Percentiles rank a stretch among this genome's conserved stretches.
Conservation (phyloP, 2,888 invertebrate genomes). For the Perdita meconis region DNA sequence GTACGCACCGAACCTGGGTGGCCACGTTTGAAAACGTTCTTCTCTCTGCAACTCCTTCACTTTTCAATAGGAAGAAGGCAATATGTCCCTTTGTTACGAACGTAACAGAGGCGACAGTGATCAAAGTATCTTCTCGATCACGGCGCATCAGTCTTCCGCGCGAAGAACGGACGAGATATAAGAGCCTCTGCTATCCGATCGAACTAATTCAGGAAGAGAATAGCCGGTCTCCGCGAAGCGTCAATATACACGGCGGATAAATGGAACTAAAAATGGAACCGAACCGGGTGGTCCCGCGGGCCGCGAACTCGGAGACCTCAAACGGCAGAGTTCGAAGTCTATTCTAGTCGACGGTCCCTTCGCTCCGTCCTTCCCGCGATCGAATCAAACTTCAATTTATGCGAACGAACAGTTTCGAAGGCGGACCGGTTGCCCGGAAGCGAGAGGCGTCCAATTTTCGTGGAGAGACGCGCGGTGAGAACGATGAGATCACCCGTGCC, state of each 20-base stretch:
- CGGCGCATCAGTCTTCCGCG: too few relatives aligned
- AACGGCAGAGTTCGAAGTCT: constrained; percentile 20
- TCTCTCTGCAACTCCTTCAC: too few relatives aligned
- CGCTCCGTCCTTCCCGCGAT: neutral
- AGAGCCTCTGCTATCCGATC: too few relatives aligned
- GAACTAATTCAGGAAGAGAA: too few relatives aligned
- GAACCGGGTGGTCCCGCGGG: constrained; percentile 8
- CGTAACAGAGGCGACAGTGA: too few relatives aligned
- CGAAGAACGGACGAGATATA: too few relatives aligned
- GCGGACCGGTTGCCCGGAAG: constrained; percentile 61
- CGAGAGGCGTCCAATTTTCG: constrained; percentile 48
- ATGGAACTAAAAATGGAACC: constrained; percentile 16
- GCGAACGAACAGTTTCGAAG: constrained; percentile 69
- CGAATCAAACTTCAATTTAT: constrained; percentile 69
- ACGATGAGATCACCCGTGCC: constrained; percentile 68
- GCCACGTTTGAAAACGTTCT: too few relatives aligned
- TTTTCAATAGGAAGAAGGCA: too few relatives aligned
- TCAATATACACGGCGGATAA: neutral
- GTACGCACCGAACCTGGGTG: too few relatives aligned
- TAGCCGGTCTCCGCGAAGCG: neutral
- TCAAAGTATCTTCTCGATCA: too few relatives aligned
- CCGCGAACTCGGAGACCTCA: neutral
- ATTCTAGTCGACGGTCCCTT: too few relatives aligned
- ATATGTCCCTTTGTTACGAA: too few relatives aligned
- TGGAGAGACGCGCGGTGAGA: constrained; percentile 34